Conservation (phyloP, 2,888 invertebrate species). For the Melanotus villosus region DNA sequence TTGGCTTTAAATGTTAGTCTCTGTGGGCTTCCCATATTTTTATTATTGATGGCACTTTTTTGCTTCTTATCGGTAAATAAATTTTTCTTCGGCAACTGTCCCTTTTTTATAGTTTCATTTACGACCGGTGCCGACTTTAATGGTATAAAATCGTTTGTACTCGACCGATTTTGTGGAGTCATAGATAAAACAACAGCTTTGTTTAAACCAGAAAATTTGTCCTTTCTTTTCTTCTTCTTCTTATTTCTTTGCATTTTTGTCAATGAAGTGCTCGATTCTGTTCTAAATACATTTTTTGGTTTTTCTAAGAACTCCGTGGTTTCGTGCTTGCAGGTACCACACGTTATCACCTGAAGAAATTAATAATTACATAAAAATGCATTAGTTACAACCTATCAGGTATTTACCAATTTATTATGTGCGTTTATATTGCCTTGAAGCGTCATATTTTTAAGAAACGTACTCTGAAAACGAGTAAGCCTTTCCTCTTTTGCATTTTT, state of each 20-base stretch:
- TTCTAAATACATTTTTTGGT: slow-evolving; percentile 4
- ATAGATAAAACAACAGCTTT: slow-evolving; percentile 48
- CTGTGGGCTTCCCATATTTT: background rate
- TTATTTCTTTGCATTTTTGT: slow-evolving; percentile 27
- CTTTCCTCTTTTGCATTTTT: background rate
- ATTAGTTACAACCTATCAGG: background rate
- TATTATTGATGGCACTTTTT: background rate
- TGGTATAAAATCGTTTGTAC: slow-evolving; percentile 31
- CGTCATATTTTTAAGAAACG: slow-evolving; percentile 24
- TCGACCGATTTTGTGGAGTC: slow-evolving; percentile 34
- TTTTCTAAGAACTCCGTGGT: slow-evolving; percentile 34
- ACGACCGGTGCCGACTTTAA: background rate
- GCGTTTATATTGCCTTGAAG: background rate
- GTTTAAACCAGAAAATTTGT: slow-evolving; percentile 68
- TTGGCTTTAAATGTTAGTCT: slow-evolving; percentile 1
- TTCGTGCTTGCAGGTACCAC: slow-evolving; percentile 57
- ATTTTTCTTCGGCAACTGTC: background rate
- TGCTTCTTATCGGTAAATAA: background rate
- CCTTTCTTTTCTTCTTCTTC: slow-evolving; percentile 63
- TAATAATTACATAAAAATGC: background rate
- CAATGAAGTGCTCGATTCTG: background rate
- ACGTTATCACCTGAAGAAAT: slow-evolving; percentile 55
- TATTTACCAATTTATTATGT: slow-evolving; percentile 36
- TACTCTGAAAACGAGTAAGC: slow-evolving; percentile 30
- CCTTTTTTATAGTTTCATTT: background rate